phyloP scores from a whole-genome alignment of 2,797 vertebrate genomes.

The Dipus sagitta region DNA sequence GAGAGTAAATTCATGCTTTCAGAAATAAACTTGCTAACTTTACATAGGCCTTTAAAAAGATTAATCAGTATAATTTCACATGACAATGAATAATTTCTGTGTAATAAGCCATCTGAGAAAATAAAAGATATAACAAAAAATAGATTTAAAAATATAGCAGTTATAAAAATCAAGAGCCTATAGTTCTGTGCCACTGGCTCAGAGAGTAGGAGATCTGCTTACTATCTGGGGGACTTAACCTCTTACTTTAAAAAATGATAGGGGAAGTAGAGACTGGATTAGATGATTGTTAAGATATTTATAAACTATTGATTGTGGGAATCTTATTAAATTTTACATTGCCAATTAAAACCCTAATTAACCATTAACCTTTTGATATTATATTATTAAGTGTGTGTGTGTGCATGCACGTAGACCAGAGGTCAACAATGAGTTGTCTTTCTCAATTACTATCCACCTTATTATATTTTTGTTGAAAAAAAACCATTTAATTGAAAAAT shows the following conservation, averaged over 20 bases:
- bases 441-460: no score
- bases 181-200: neutral
- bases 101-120: constrained; percentile 20
- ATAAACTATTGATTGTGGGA: neutral
- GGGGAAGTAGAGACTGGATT: neutral
- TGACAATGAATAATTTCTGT: neutral
- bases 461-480: no score
- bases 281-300: constrained; percentile 38
- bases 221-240: neutral
- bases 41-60: neutral
- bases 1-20: constrained; percentile 31
- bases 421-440: no score
- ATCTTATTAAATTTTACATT: constrained; percentile 46
- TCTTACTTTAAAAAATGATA: neutral
- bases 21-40: constrained; percentile 1
- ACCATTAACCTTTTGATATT: neutral
- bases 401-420: no score
- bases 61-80: neutral
- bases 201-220: neutral
- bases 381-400: neutral
- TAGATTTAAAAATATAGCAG: neutral
- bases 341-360: neutral
- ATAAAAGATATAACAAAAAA: neutral
- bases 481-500: no score
- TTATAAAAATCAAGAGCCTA: neutral